Evolutionary conservation across 2,888 invertebrate species (phyloP).

Genomic region (Corbicula japonica): DNA sequence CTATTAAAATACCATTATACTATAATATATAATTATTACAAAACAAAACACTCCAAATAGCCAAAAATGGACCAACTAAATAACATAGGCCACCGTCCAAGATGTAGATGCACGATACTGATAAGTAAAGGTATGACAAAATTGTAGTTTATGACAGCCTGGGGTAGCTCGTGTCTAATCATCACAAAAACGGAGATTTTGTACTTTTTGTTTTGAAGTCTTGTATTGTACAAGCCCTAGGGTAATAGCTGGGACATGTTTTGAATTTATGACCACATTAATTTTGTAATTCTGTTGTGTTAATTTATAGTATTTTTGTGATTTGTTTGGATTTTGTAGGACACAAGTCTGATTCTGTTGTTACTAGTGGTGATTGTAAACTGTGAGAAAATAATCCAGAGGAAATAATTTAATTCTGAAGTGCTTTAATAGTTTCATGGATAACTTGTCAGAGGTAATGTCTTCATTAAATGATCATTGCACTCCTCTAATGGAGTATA

Average conservation of each 20-base stretch:
- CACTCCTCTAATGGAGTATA: too few relatives aligned
- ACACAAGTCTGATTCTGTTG: too few relatives aligned
- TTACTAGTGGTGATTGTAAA: too few relatives aligned
- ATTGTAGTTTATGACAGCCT: constrained; percentile 28
- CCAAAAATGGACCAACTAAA: background rate
- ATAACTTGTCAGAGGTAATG: too few relatives aligned
- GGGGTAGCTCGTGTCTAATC: background rate
- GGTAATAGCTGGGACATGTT: constrained; percentile 15
- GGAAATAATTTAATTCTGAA: too few relatives aligned
- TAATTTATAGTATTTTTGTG: too few relatives aligned
- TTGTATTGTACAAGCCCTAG: constrained; percentile 10
- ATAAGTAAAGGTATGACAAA: constrained; percentile 22
- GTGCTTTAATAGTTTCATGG: too few relatives aligned
- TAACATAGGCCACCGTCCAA: background rate
- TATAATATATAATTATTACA: background rate
- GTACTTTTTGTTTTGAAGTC: constrained; percentile 19
- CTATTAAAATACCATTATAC: constrained; percentile 12
- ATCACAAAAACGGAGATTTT: constrained; percentile 13
- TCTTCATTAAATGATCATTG: too few relatives aligned
- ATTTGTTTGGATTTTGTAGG: too few relatives aligned
- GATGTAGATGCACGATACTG: background rate
- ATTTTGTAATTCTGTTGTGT: too few relatives aligned
- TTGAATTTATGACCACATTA: constrained; percentile 22
- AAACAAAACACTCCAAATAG: background rate
- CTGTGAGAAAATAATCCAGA: too few relatives aligned